Base-by-base conservation (phyloP, 2,797 vertebrate species). In the Oceanodroma leucorhoa region DNA sequence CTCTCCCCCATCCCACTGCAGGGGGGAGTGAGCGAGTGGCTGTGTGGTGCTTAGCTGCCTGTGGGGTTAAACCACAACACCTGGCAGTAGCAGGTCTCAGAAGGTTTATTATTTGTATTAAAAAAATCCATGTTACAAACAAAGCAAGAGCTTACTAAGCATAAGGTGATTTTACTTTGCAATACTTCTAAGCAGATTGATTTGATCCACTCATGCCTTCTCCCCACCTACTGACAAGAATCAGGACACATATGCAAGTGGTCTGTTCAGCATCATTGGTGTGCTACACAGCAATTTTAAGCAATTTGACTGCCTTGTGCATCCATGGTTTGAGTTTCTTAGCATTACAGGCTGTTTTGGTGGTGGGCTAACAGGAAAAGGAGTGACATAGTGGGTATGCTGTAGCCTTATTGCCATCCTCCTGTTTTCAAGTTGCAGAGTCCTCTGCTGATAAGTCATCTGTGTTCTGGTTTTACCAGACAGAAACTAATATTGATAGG, bases 231-330 rank as follows among this genome's bases (percentile, higher is more conserved):
- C 17, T 51, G 53, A 40, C 19, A 64, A 50, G 54, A 83, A 14
- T 13, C 22, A 48, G 22, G 45, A 11, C 21, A 27, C 9, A 3
- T 0, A 2, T 72, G 6, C 2, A 9, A 45, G 11, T 32, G n/a
- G 20, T n/a, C 64, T 81, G 30, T 11, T 51, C 9, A 26, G 24
- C 6, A 32, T 46, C 15, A 22, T 6, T 18, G 19, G 10, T 51
- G 38, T 43, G 51, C 18, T 72, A 38, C 40, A 54, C 9, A 27
- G 50, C 6, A 10, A 14, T 61, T 65, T 64, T 32, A 89, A 61
- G 65, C 20, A 60, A 24, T 26, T 27, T 5, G 2, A 14, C 23
- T 32, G 46, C n/a, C 12, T 21, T 27, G 8, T 58, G 17, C 78
- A 48, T 36, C 24, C 5, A 0, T 65, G 29, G 8, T 45, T 76